A percentile compares a stretch with the other conserved stretches of the same genome.
Evolutionary conservation across 2,888 invertebrate species (phyloP).

Genomic region (Alloplasta piceator): DNA sequence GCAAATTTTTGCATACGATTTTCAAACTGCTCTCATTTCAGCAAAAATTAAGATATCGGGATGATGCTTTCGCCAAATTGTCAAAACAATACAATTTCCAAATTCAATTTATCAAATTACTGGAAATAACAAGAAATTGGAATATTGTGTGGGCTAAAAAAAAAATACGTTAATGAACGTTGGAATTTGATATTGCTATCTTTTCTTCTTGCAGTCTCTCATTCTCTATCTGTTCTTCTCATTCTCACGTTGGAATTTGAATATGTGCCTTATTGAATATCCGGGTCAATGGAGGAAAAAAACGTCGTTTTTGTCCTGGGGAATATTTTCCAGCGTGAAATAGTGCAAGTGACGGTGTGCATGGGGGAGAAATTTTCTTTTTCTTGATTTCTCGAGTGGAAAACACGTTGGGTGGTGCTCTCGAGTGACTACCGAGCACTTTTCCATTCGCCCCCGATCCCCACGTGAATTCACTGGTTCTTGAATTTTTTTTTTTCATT

Average conservation of each 20-base stretch:
- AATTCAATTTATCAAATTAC: not conserved
- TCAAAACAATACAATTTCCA: no score
- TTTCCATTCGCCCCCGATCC: not conserved
- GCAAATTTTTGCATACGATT: no score
- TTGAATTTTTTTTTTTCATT: conserved; percentile 18
- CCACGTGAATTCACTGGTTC: conserved; percentile 32
- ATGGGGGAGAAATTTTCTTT: conserved; percentile 39
- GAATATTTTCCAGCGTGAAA: conserved; percentile 60
- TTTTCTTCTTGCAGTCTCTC: not conserved
- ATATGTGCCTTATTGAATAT: conserved; percentile 49
- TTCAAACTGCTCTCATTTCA: no score
- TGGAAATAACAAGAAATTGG: not conserved
- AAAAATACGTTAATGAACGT: conserved; percentile 7
- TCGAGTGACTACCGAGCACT: no score
- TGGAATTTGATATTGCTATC: conserved; percentile 15
- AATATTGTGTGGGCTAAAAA: not conserved
- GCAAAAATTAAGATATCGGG: no score
- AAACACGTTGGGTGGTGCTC: conserved; percentile 36
- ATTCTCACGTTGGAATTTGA: conserved; percentile 18
- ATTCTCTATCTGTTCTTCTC: not conserved
- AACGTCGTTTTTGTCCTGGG: conserved; percentile 30
- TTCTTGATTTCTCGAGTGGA: conserved; percentile 61
- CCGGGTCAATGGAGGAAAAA: conserved; percentile 49
- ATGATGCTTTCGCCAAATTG: no score
- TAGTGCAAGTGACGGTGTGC: conserved; percentile 42